Evolutionary conservation across 2,888 invertebrate species (phyloP), one percentile per base, ranked within the genome.

Genomic region (Rhorus exstirpatorius): DNA sequence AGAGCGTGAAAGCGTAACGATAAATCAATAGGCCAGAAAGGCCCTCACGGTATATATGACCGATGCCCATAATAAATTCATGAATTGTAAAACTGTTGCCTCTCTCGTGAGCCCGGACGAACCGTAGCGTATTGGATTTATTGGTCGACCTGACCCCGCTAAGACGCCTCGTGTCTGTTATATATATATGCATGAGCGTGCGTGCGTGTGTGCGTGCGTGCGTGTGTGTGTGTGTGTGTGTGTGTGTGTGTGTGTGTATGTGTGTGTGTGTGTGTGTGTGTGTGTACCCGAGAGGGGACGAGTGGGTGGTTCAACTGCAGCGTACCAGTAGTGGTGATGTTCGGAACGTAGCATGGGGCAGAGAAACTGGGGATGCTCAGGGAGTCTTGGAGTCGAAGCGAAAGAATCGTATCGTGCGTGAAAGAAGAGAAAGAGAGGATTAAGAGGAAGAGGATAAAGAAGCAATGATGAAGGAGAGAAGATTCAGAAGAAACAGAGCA

Each of bases 71-170:
- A 91, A 92, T 92, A 92, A 92, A 92, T 92, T 92, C 91, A 91
- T 91, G 91, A 91, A 91, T 91, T 91, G 91, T 91, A 91, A 92
- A 92, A 91, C 90, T 89, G 90, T 87, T 91, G 89, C 68, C 6
- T 71, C 71, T 67, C 72, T 70, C 60, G 68, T 26, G 81, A 72
- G 87, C 87, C 86, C 74, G 90, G 90, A 91, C 90, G 90, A 91
- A 92, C 91, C 91, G 89, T 92, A 91, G 91, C 90, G 88, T 90
- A 91, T 92, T 91, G 91, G 91, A 91, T 91, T 92, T 92, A 91
- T 92, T 91, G 91, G 91, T 88, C 91, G 91, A 91, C 91, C 91
- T 91, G 91, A 92, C 91, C 91, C 90, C 88, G 86, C 90, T 89
- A 90, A 91, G 91, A 90, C 90, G 83, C 85, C 86, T 84, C 84